These are phyloP conservation scores for Papilio gigon DNA, from an alignment of 2,888 invertebrate species.

Conservation along the genomic window DNA sequence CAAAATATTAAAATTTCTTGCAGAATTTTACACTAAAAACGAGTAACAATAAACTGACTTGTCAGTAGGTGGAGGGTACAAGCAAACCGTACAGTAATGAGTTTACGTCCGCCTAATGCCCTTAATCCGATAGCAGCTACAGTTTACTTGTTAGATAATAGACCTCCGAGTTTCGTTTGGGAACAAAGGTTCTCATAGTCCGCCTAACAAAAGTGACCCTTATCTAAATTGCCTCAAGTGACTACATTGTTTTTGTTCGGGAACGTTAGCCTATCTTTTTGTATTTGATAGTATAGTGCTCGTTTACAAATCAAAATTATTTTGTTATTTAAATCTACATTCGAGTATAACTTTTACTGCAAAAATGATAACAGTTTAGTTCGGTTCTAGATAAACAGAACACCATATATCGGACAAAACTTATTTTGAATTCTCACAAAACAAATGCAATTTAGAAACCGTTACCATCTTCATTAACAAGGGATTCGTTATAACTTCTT, in stretches of 20 bases:
- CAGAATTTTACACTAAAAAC: too few relatives aligned
- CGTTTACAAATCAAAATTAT: conserved; percentile 9
- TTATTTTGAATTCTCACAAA: too few relatives aligned
- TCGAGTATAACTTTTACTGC: not conserved
- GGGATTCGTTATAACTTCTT: too few relatives aligned
- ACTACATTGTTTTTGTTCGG: conserved; percentile 26
- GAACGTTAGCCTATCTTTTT: conserved; percentile 18
- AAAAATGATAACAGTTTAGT: too few relatives aligned
- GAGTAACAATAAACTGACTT: not conserved
- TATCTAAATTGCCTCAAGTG: conserved; percentile 17
- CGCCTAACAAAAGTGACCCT: conserved; percentile 22
- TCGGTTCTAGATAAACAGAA: too few relatives aligned
- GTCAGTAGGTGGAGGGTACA: conserved; percentile 3
- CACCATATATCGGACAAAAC: too few relatives aligned
- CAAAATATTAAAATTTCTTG: too few relatives aligned
- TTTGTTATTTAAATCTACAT: not conserved
- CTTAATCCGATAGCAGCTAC: conserved; percentile 32
- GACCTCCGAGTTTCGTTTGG: not conserved
- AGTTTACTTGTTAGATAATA: conserved; percentile 28
- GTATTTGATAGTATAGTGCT: conserved; percentile 15
- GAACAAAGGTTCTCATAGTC: conserved; percentile 22
- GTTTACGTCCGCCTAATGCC: conserved; percentile 39
- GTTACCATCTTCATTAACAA: too few relatives aligned
- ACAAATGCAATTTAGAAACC: not conserved
- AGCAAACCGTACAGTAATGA: conserved; percentile 34